Evolutionary conservation across 2,113 vertebrate genomes (phyloP).

Genomic region (Arizona elegans): DNA sequence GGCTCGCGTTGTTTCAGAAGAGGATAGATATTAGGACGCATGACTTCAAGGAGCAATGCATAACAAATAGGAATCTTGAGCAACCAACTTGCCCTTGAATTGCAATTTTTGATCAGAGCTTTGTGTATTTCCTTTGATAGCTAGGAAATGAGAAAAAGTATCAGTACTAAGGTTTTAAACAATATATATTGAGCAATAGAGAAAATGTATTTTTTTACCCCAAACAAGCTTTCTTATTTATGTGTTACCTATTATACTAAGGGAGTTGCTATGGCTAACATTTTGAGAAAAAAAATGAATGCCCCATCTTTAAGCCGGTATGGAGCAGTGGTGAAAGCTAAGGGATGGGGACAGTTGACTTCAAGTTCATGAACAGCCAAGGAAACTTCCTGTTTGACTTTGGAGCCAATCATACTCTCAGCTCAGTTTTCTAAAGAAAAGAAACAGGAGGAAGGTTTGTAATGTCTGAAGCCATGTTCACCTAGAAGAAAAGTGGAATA

Average conservation of each 20-base stretch:
- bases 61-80: fast-evolving
- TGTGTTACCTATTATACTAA: neutral
- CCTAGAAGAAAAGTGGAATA: neutral
- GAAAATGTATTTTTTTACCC: neutral
- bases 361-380: neutral
- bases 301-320: neutral
- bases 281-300: neutral
- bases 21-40: neutral
- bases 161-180: neutral
- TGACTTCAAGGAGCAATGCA: neutral
- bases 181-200: neutral
- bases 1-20: neutral
- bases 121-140: neutral
- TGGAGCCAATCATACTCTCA: neutral
- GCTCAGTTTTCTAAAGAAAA: neutral
- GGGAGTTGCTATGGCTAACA: neutral
- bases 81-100: constrained; percentile 12
- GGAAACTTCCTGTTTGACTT: neutral
- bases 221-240: neutral
- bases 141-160: neutral
- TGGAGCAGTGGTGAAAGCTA: neutral
- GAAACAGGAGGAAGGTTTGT: neutral
- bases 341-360: neutral
- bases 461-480: neutral
- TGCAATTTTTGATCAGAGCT: neutral